These are phyloP conservation scores for Tetheella fluctuosa DNA, from an alignment of 2,888 invertebrate species.

Conservation along the genomic window DNA sequence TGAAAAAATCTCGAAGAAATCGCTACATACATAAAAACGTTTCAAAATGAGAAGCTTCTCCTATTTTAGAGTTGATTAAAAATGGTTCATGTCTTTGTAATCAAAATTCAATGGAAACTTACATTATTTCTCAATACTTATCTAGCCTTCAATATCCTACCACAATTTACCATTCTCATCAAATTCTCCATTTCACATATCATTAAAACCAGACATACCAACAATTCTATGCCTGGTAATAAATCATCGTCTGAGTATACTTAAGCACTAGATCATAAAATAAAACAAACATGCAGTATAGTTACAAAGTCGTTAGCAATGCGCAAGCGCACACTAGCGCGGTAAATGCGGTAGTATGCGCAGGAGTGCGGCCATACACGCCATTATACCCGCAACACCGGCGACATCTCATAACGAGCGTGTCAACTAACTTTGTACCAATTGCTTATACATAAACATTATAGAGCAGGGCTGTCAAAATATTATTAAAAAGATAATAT, in stretches of 20 bases:
- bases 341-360: background rate
- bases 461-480: slow-evolving; percentile 23
- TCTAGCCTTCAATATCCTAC: too few species aligned
- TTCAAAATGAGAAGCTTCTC: too few species aligned
- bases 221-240: background rate
- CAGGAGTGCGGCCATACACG: background rate
- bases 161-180: background rate
- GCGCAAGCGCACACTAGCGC: slow-evolving; percentile 15
- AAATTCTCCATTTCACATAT: background rate
- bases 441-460: slow-evolving; percentile 54
- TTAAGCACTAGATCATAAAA: slow-evolving; percentile 11
- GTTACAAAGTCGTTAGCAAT: slow-evolving; percentile 18
- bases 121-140: too few species aligned
- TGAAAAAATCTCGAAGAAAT: too few species aligned
- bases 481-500: background rate
- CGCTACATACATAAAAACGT: too few species aligned
- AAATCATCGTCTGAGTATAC: background rate
- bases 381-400: slow-evolving; percentile 24
- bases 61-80: too few species aligned
- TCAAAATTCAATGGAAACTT: too few species aligned
- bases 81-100: too few species aligned
- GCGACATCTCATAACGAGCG: slow-evolving; percentile 60
- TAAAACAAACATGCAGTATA: slow-evolving; percentile 15
- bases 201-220: background rate
- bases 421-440: slow-evolving; percentile 52